Evolutionary conservation across 2,888 invertebrate genomes (phyloP).

Genomic region (Troides oblongomaculatus): DNA sequence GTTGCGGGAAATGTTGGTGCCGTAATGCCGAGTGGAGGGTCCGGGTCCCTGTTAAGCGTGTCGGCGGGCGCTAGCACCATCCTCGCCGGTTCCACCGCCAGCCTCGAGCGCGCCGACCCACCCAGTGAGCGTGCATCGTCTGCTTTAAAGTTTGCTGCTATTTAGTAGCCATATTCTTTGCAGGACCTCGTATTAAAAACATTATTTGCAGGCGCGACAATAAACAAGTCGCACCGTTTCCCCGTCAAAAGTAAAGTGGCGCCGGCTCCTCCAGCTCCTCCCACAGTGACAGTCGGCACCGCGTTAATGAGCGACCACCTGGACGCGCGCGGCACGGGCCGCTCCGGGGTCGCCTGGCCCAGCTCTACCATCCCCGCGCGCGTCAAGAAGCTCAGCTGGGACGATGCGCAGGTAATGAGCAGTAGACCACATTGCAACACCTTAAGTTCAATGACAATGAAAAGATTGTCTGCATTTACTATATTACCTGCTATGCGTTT

Average conservation of each 20-base stretch:
- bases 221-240: conserved; percentile 41
- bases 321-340: conserved; percentile 50
- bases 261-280: conserved; percentile 57
- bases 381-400: conserved; percentile 90
- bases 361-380: conserved; percentile 83
- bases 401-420: conserved; percentile 68
- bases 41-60: conserved; percentile 77
- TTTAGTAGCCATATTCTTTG: too few relatives aligned
- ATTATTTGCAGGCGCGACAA: conserved; percentile 4
- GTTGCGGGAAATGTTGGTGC: conserved; percentile 26
- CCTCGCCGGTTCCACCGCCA: conserved; percentile 76
- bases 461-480: too few relatives aligned
- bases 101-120: conserved; percentile 52
- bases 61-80: conserved; percentile 81
- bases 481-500: neutral
- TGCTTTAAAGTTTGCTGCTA: too few relatives aligned
- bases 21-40: conserved; percentile 35
- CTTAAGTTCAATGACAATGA: too few relatives aligned
- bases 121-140: conserved; percentile 32
- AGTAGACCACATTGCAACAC: too few relatives aligned
- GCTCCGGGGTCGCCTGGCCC: conserved; percentile 83
- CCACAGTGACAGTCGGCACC: conserved; percentile 42
- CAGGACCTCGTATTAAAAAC: too few relatives aligned
- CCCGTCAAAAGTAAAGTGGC: conserved; percentile 54
- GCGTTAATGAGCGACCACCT: conserved; percentile 68